Conservation (phyloP, 92 coral and sea anemone genomes). For the Parazoanthus atlanticus region DNA sequence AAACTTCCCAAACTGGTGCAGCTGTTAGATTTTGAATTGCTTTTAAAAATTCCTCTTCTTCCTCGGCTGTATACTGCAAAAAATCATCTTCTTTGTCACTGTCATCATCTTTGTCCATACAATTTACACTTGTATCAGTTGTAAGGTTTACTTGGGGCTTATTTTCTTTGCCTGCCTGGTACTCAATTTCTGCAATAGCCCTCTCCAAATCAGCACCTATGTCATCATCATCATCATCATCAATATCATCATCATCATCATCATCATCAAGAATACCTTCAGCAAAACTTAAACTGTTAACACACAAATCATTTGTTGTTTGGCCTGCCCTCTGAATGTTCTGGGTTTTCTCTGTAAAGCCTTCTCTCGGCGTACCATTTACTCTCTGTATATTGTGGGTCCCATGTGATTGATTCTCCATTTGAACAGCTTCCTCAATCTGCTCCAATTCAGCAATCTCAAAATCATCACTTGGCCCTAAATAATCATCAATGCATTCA, state of each 20-base stretch:
- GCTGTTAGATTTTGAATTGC: neutral
- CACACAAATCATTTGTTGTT: neutral
- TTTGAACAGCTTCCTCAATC: constrained; percentile 49
- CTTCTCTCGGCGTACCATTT: neutral
- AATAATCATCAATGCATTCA: constrained; percentile 48
- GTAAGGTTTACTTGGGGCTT: neutral
- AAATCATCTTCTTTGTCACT: constrained; percentile 42
- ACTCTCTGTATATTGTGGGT: neutral
- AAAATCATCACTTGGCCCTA: constrained; percentile 67
- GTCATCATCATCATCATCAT: constrained; percentile 45
- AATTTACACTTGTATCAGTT: neutral
- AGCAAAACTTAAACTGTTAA: constrained; percentile 35
- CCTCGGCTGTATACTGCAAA: neutral
- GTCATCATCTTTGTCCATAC: constrained; percentile 18
- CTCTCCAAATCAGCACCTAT: constrained; percentile 37
- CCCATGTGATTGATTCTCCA: constrained; percentile 22
- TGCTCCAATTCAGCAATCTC: constrained; percentile 73
- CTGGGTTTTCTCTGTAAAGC: neutral
- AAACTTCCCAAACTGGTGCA: neutral
- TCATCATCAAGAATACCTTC: constrained; percentile 44
- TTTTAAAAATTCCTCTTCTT: constrained; percentile 16
- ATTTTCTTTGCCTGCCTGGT: neutral
- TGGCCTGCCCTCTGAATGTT: neutral
- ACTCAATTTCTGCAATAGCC: constrained; percentile 24
- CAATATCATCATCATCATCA: constrained; percentile 29